Evolutionary conservation across 2,113 vertebrate species (phyloP), one percentile per base, ranked within the genome.

Genomic region (Desmodus rotundus): DNA sequence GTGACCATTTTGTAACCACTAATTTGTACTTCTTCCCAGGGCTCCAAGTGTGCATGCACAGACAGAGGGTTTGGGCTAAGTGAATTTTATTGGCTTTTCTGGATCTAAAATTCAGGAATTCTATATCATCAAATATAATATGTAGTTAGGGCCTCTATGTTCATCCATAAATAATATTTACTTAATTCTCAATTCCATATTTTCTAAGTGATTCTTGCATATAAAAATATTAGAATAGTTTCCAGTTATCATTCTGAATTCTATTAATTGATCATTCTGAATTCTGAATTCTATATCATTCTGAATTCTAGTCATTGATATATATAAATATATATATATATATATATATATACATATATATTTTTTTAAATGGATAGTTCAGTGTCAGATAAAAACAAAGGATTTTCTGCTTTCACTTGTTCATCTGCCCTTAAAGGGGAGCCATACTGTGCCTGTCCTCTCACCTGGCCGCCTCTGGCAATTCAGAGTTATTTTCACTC

Each of bases 401-500:
- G 4, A 6, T 77, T 89, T 93, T 89, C 33, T 58, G 85, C 9
- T 92, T 70, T 93, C 10, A 83, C 83, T 80, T 87, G 19, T 84
- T 96, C 45, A 36, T 87, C 67, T 87, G 52, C 77, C 91, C 78
- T 77, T 86, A 84, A 94, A 92, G 72, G 38, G 38, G 52, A 52
- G 20, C 36, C 33, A 4, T 11, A 89, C 47, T 68, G 52, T 58
- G 91, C n/a, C 45, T 82, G 83, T 31, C 54, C 45, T 94, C 96
- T 94, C 2, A 22, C 41, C 22, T 63, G 4, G 86, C 1, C 65
- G 50, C 24, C 82, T 89, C 12, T 86, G 0, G 72, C 58, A 95
- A 91, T 97, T 80, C 80, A 52, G 22, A 87, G 68, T 78, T n/a
- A 87, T 96, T 97, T 98, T 93, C 6, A 22, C 94, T 83, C 47